These are phyloP conservation scores for Percopsis omiscomaycus DNA, from an alignment of 2,797 vertebrate genomes.

Conservation along the genomic window DNA sequence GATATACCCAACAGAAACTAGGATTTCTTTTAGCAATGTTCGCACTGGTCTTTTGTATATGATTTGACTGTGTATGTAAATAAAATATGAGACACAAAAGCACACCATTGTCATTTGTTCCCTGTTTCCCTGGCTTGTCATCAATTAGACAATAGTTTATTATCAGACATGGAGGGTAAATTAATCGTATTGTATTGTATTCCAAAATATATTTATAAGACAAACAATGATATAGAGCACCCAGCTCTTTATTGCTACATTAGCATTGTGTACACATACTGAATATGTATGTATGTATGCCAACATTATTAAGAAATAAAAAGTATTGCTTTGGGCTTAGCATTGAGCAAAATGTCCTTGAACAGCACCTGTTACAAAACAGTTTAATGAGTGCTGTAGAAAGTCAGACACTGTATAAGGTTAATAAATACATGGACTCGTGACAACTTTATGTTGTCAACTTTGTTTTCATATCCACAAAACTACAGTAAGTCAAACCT, in stretches of 20 bases:
- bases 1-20: too few species aligned
- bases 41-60: slow-evolving; percentile 41
- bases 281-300: too few species aligned
- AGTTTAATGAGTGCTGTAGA: not conserved
- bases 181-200: not conserved
- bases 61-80: slow-evolving; percentile 61
- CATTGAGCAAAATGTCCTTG: not conserved
- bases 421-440: not conserved
- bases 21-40: not conserved
- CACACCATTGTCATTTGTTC: not conserved
- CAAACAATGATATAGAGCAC: not conserved
- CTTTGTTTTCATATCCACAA: too few species aligned
- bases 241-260: too few species aligned
- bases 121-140: not conserved
- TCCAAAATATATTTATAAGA: not conserved
- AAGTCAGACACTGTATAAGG: not conserved
- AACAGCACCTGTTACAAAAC: not conserved
- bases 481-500: too few species aligned
- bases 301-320: too few species aligned
- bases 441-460: not conserved
- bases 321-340: not conserved
- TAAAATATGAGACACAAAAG: slow-evolving; percentile 8
- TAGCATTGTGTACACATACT: too few species aligned
- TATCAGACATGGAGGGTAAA: not conserved
- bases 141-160: not conserved